Evolutionary conservation across 1,140 invertebrate genomes (phyloP), one percentile per base, ranked within the genome.

Genomic region (Linepithema humile): DNA sequence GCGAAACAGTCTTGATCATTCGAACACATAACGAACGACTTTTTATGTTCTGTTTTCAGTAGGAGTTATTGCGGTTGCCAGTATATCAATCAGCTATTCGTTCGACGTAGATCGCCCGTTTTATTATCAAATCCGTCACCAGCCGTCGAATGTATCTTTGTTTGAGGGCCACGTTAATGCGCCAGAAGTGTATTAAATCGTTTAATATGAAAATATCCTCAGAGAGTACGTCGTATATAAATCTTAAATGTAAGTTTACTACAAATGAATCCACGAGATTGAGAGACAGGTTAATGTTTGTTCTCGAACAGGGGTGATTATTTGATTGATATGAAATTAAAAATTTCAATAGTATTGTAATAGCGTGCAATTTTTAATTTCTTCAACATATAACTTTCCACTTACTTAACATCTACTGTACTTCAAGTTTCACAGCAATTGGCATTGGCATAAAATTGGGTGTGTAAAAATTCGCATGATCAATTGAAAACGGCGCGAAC

Each of bases 21-120:
- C 2, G n/a, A 38, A n/a, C 1, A 38, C n/a, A n/a, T 38, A 38
- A 38, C 4, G n/a, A 64, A 3, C n/a, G 32, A 38, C 38, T 38
- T 20, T 64, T 64, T 57, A 26, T 4, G 35, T 38, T 62, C 3
- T 62, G 32, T 69, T 48, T 26, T 5, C 65, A 69, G 20, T 5
- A 29, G 15, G 45, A n/a, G 17, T 0, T 32, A 7, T 12, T 15
- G 23, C 10, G 1, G 4, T 38, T 62, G 0, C 1, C 2, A 45
- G 64, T 10, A 2, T 1, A 48, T n/a, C 9, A n/a, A 5, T 12
- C 17, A 32, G 1, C 7, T 3, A 73, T 38, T 5, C 9, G 9
- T 69, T 78, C 3, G 6, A 26, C 17, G 9, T 78, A 53, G 17
- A 69, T 48, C 60, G 60, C 65, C 50, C 57, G 3, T 85, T 73